Evolutionary conservation across 1,140 invertebrate species (phyloP), one percentile per base, ranked within the genome.

Genomic region (Orius laevigatus): DNA sequence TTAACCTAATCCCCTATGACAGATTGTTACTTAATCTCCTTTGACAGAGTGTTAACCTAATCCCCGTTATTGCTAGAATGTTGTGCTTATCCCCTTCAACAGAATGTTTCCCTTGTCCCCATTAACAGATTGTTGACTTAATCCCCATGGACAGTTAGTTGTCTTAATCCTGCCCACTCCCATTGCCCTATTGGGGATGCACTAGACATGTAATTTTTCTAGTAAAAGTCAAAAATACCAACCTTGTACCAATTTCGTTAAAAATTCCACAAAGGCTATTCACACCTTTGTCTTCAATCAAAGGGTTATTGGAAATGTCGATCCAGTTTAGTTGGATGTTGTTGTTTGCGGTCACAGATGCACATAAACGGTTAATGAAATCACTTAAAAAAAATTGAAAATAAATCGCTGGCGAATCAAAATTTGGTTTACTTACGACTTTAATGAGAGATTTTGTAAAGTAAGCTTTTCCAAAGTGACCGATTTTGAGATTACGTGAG

Each of bases 231-330:
- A 5, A 8, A 5, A 40, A 40, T 8, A 5, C 6, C 67, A 67
- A 76, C 75, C 74, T 76, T 77, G 74, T 57, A 73, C 73, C 65
- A 78, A 68, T 66, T 78, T 79, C 64, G 75, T 74, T 59, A 79
- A 68, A n/a, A 66, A 77, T 74, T 62, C 73, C 74, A 68, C 75
- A 76, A 61, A 84, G 71, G 63, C 78, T 81, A 64, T 73, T 76
- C 57, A 79, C 79, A 85, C 86, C 85, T 78, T 87, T 89, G 65
- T 93, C 87, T 68, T 92, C 87, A 58, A 91, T 82, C 55, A 81
- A 16, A 11, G 40, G 72, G 67, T 94, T 95, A 68, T 84, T 79
- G 50, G 86, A 92, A 55, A 94, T 67, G 70, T 95, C 89, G 53
- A 95, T 68, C 19, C 81, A 88, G 60, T 88, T 82, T 59, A 95